Conservation (phyloP, 2,888 invertebrate genomes). For the Aleiodes leptofemur region DNA sequence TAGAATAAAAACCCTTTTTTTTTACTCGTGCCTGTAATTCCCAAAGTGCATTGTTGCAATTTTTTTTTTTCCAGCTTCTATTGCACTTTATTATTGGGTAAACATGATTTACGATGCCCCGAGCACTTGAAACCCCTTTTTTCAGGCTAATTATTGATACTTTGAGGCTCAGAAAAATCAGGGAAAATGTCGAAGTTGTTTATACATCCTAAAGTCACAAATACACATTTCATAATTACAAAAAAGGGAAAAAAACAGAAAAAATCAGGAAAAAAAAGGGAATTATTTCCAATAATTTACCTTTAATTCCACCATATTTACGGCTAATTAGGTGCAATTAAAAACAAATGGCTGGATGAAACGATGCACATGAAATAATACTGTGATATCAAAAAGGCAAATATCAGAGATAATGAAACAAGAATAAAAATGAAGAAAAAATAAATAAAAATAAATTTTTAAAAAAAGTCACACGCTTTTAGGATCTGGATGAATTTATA, state of each 20-base stretch:
- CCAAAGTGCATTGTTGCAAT: no score
- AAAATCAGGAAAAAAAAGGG: slow-evolving; percentile 51
- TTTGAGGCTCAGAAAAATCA: no score
- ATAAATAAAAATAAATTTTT: slow-evolving; percentile 11
- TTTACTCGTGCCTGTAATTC: no score
- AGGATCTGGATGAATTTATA: slow-evolving; percentile 58
- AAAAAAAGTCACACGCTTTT: slow-evolving; percentile 43
- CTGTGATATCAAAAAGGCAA: background rate
- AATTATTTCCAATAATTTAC: slow-evolving; percentile 38
- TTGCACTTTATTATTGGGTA: slow-evolving; percentile 12
- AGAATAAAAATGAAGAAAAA: slow-evolving; percentile 46
- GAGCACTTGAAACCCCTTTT: slow-evolving; percentile 30
- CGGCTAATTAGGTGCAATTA: slow-evolving; percentile 70
- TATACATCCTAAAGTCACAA: background rate
- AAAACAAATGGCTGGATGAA: slow-evolving; percentile 58
- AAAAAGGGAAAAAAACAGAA: slow-evolving; percentile 30
- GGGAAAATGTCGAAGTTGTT: no score
- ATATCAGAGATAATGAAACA: slow-evolving; percentile 3
- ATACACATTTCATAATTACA: slow-evolving; percentile 24
- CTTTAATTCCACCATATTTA: slow-evolving; percentile 56
- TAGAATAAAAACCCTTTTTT: no score
- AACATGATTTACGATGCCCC: slow-evolving; percentile 39
- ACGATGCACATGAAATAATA: slow-evolving; percentile 17
- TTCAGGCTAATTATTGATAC: background rate
- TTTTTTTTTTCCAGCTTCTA: slow-evolving; percentile 24